Evolutionary conservation across 2,888 invertebrate species (phyloP), one percentile per base, ranked within the genome.

Genomic region (Smittia sp.): DNA sequence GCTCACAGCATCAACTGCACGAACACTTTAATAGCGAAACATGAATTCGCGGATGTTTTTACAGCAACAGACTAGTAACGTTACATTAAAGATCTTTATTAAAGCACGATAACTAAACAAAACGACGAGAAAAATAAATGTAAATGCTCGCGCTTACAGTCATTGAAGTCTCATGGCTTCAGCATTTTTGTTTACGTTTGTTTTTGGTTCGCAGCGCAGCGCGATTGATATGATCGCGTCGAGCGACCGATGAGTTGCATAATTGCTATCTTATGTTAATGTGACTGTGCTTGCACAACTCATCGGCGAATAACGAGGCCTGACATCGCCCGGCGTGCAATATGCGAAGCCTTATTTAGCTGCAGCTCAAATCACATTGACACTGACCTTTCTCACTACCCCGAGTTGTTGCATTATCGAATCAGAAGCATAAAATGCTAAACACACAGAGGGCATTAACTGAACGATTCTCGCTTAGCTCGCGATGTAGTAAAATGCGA

Each of bases 1-100:
- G n/a, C 69, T 69, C 25, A 41, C 52, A 69, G 69, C 54, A 15
- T 27, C 69, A 41, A 67, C 13, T 20, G 25, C 69, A 69, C 69
- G 27, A 69, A 69, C 54, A 69, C 54, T 69, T 11, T 20, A 9
- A 58, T 20, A 58, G 20, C 6, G 9, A 58, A 58, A 58, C 58
- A 58, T 58, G 58, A 58, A 18, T 58, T 22, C 20, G 20, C 58
- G 58, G 46, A 46, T 46, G 46, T 46, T 46, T 46, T 46, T 46
- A 46, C 46, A 46, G 46, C 46, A 38, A 38, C 38, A 38, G 6
- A 46, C 46, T 46, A 46, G 46, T 46, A 46, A 46, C 46, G 46
- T 46, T 38, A 38, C 38, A 38, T 11, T 46, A 46, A 46, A 46
- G 46, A 46, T 46, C 11, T 46, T 46, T 46, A 32, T 46, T 46